These are phyloP conservation scores for Trematomus bernacchii DNA, from an alignment of 2,797 vertebrate genomes.

Conservation along the genomic window DNA sequence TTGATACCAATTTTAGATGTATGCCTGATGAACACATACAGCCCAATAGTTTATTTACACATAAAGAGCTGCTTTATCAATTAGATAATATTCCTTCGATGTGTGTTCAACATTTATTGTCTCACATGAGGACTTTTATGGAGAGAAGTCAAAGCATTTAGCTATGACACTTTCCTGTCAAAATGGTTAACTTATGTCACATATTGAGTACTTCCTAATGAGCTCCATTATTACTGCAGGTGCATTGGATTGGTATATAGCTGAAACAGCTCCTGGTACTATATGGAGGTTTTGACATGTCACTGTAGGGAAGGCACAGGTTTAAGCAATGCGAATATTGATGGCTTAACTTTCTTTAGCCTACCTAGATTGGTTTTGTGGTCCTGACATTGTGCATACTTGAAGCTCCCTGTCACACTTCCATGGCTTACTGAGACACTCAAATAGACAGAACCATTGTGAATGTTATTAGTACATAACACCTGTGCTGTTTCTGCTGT, in stretches of 20 bases:
- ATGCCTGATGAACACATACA: too few relatives aligned
- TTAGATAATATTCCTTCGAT: not conserved
- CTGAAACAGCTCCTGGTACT: not conserved
- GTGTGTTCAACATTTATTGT: not conserved
- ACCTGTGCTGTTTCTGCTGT: not conserved
- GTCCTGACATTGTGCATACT: not conserved
- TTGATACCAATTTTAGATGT: not conserved
- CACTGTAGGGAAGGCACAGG: not conserved
- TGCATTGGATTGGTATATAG: not conserved
- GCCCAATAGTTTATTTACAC: too few relatives aligned
- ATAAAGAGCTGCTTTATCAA: too few relatives aligned
- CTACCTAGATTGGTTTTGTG: not conserved
- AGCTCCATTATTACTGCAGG: not conserved
- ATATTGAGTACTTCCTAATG: not conserved
- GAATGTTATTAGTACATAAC: slow-evolving; percentile 5
- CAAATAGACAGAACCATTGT: not conserved
- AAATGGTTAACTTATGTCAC: not conserved
- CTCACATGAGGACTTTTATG: not conserved
- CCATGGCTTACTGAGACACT: not conserved
- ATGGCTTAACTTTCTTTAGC: not conserved
- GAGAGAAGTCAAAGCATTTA: not conserved
- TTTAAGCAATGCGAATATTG: not conserved
- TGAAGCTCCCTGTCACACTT: not conserved
- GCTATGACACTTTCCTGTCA: not conserved
- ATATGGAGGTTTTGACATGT: not conserved